Evolutionary conservation across 2,113 vertebrate species (phyloP).

Genomic region (Dendrocopos noguchii): DNA sequence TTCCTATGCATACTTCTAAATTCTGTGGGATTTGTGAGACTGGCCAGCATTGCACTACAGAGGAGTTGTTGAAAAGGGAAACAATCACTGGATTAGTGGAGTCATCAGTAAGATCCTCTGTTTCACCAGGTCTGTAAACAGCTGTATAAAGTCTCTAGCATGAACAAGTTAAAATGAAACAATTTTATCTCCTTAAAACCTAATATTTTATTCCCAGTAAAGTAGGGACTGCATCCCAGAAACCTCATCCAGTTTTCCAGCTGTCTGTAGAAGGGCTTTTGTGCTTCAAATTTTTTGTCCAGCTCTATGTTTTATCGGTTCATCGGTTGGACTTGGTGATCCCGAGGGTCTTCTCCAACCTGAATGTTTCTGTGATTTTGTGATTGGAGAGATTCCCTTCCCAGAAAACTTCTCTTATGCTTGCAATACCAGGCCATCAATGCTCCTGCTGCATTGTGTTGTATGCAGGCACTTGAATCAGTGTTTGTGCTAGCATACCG

Average conservation of each 20-base stretch:
- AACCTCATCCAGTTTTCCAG: not conserved
- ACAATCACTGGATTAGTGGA: not conserved
- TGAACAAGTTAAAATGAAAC: not conserved
- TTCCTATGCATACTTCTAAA: rapidly evolving
- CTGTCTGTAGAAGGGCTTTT: not conserved
- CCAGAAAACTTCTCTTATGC: not conserved
- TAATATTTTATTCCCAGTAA: not conserved
- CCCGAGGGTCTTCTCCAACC: too few relatives aligned
- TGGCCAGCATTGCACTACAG: not conserved
- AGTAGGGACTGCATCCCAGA: not conserved
- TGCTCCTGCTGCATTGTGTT: not conserved
- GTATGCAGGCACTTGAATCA: not conserved
- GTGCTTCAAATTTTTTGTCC: not conserved
- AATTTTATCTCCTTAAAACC: not conserved
- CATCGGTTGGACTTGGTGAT: too few relatives aligned
- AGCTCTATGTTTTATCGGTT: not conserved
- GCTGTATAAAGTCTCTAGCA: not conserved
- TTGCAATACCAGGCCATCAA: not conserved
- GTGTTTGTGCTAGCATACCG: not conserved
- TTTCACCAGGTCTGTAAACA: not conserved
- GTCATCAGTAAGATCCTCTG: not conserved
- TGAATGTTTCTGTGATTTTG: too few relatives aligned
- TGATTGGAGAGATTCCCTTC: not conserved
- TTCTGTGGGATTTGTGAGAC: not conserved
- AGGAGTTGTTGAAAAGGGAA: not conserved